These are phyloP conservation scores for Apis dorsata DNA, from an alignment of 1,140 invertebrate species.

Conservation along the genomic window DNA sequence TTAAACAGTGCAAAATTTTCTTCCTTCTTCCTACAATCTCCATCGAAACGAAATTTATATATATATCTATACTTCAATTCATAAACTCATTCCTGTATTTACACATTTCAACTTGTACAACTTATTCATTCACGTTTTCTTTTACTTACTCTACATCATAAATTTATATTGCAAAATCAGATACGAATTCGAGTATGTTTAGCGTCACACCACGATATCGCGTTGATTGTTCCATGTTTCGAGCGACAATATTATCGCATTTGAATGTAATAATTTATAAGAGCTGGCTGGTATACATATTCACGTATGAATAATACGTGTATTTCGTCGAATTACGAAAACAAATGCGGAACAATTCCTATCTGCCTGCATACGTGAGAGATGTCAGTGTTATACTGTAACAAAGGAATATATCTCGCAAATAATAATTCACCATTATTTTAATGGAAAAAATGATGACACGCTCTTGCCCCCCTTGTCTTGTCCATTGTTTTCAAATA, in stretches of 20 bases:
- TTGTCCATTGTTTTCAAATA: background rate
- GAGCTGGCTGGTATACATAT: no score
- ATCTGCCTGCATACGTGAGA: background rate
- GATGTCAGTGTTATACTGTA: background rate
- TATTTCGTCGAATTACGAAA: background rate
- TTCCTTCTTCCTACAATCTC: no score
- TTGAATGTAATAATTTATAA: slow-evolving; percentile 11
- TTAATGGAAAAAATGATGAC: background rate
- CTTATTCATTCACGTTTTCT: background rate
- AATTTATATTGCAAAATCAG: background rate
- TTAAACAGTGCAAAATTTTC: no score
- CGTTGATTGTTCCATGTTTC: background rate
- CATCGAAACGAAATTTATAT: no score
- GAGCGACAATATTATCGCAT: background rate
- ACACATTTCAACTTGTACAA: background rate
- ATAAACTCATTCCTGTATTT: background rate
- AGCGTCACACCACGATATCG: background rate
- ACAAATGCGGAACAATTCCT: background rate
- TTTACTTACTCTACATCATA: background rate
- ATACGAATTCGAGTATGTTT: background rate
- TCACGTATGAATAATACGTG: background rate
- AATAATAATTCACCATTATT: background rate
- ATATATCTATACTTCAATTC: background rate
- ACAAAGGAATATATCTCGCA: background rate
- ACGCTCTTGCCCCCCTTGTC: background rate